Conservation (phyloP, 2,797 vertebrate species). For the Melanotaenia nigrans region DNA sequence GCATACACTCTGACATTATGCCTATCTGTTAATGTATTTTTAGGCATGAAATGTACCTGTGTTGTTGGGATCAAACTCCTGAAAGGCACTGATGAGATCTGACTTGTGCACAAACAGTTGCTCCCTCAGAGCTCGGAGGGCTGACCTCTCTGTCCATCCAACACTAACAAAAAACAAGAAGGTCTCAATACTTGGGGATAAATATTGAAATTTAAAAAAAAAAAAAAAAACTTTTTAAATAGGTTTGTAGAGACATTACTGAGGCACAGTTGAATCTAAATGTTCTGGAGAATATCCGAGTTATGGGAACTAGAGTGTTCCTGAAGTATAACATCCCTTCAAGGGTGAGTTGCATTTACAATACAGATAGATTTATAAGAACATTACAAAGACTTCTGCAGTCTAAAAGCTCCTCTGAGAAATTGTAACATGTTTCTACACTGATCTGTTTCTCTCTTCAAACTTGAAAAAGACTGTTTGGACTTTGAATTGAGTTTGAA, state of each 20-base stretch:
- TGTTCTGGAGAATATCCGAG: too few relatives aligned
- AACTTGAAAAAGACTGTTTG: background rate
- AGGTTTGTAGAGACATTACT: too few relatives aligned
- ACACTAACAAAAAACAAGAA: constrained; percentile 76
- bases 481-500: background rate
- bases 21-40: too few relatives aligned
- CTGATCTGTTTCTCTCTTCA: background rate
- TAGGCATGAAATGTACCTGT: constrained; percentile 75
- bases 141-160: constrained; percentile 90
- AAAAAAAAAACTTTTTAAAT: too few relatives aligned
- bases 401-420: background rate
- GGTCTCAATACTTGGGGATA: too few relatives aligned
- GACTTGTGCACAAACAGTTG: constrained; percentile 91
- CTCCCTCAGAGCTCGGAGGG: constrained; percentile 87
- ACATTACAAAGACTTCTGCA: too few relatives aligned
- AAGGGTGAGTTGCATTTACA: too few relatives aligned
- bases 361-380: too few relatives aligned
- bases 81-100: constrained; percentile 86
- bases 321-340: too few relatives aligned
- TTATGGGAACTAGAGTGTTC: too few relatives aligned
- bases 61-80: constrained; percentile 79
- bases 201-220: too few relatives aligned
- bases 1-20: background rate
- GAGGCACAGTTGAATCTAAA: background rate
- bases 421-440: background rate